These are phyloP conservation scores for Phorcus lineatus DNA, from an alignment of 2,888 invertebrate species.

Conservation along the genomic window DNA sequence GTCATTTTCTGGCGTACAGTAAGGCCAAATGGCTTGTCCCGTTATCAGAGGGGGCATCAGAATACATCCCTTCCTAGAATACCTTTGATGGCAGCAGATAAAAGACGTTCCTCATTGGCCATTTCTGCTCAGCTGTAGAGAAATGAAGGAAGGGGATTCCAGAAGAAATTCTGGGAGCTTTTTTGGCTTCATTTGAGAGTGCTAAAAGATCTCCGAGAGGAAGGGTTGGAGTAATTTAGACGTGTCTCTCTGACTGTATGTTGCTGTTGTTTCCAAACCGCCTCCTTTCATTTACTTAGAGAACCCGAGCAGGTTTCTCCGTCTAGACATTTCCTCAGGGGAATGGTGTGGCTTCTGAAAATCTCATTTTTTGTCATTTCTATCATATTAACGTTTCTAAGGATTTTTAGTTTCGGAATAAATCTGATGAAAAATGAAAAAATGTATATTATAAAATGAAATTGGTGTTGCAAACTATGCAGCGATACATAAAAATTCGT, in stretches of 20 bases:
- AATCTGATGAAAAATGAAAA: too few species aligned
- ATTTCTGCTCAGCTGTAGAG: background rate
- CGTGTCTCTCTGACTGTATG: background rate
- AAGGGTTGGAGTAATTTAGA: background rate
- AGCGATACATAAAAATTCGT: too few species aligned
- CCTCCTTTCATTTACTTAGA: background rate
- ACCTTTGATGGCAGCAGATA: constrained; percentile 1
- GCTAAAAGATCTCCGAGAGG: background rate
- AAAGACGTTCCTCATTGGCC: background rate
- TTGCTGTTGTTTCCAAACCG: background rate
- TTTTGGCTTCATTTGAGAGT: background rate
- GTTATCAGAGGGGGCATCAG: background rate
- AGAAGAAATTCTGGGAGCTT: background rate
- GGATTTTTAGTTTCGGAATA: too few species aligned
- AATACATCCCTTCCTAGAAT: background rate
- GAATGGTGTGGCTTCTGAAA: too few species aligned
- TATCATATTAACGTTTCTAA: too few species aligned
- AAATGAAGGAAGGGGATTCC: background rate
- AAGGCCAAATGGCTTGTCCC: background rate
- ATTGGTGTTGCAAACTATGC: too few species aligned
- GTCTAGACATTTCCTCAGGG: background rate
- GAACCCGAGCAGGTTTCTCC: background rate
- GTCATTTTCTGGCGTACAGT: background rate
- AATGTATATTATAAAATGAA: too few species aligned
- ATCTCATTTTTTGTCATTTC: too few species aligned